These are phyloP conservation scores for Fringilla coelebs DNA, from an alignment of 2,797 vertebrate species.

Conservation along the genomic window DNA sequence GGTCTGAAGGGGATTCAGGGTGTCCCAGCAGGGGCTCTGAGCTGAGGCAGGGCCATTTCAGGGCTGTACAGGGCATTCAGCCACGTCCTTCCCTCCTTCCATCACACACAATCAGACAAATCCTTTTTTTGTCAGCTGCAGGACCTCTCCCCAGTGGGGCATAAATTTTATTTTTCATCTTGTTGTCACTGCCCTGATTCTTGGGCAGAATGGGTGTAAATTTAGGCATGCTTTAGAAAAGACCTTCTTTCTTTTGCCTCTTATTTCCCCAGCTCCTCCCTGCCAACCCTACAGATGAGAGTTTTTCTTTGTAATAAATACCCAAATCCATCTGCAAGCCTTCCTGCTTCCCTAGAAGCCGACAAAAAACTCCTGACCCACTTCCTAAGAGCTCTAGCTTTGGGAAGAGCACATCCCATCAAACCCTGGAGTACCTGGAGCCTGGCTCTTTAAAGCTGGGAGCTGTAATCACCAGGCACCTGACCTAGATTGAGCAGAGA, in stretches of 20 bases:
- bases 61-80: not conserved
- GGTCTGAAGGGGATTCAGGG: not conserved
- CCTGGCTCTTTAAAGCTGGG: conserved; percentile 27
- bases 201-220: not conserved
- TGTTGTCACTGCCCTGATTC: not conserved
- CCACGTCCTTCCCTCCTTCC: not conserved
- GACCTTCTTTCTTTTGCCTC: not conserved
- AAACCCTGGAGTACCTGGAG: not conserved
- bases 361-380: not conserved
- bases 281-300: not conserved
- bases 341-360: not conserved
- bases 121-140: not conserved
- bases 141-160: not conserved
- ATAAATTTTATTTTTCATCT: not conserved
- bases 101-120: accelerated
- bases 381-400: not conserved
- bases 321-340: not conserved
- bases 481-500: conserved; percentile 44
- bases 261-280: not conserved
- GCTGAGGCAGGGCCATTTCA: not conserved
- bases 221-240: not conserved
- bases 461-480: not conserved
- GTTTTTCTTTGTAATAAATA: not conserved
- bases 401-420: not conserved
- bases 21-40: not conserved